These are phyloP conservation scores for Agonopterix alstromeriana DNA, from an alignment of 2,888 invertebrate genomes.

Conservation along the genomic window DNA sequence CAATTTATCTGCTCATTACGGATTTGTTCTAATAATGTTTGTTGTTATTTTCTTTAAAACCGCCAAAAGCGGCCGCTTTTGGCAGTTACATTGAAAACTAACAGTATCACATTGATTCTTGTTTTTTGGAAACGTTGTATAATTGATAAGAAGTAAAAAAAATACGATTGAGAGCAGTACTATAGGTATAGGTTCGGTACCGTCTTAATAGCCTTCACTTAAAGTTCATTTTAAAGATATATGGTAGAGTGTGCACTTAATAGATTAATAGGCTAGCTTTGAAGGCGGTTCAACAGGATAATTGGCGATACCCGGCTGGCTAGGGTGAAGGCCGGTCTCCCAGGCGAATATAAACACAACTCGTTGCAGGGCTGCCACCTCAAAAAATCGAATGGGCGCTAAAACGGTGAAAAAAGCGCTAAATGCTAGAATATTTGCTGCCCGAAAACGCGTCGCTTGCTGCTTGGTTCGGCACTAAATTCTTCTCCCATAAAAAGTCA, in stretches of 20 bases:
- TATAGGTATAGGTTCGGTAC: neutral
- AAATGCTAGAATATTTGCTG: neutral
- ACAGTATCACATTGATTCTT: no score
- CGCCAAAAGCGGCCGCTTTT: no score
- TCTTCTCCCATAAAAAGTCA: no score
- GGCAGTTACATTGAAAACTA: no score
- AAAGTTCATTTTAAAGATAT: neutral
- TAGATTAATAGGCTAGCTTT: slow-evolving; percentile 1
- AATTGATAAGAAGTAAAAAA: no score
- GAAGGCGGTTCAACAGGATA: slow-evolving; percentile 35
- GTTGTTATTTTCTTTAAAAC: no score
- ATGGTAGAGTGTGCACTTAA: neutral
- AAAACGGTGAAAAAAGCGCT: neutral
- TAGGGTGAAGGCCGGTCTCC: slow-evolving; percentile 38
- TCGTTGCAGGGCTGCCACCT: slow-evolving; percentile 6
- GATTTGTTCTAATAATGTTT: no score
- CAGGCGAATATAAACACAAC: slow-evolving; percentile 15
- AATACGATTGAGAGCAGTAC: neutral
- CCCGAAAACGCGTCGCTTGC: no score
- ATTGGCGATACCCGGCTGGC: slow-evolving; percentile 20
- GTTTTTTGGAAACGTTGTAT: no score
- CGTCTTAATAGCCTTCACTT: neutral
- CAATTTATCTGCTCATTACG: no score
- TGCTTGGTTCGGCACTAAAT: no score
- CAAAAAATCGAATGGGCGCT: no score